phyloP scores from a whole-genome alignment of 2,888 invertebrate genomes.

The Heliconius sara region DNA sequence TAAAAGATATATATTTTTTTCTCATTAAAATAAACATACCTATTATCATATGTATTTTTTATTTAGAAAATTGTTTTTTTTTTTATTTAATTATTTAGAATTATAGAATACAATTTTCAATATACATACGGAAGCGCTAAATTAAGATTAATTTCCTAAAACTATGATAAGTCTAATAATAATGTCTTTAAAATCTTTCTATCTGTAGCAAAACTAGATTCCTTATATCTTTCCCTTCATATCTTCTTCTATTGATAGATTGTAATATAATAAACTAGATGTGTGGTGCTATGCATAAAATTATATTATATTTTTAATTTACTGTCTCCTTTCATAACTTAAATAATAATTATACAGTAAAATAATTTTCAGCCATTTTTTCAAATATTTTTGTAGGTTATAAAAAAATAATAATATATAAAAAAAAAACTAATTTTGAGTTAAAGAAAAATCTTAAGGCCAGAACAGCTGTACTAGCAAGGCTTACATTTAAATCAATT shows the following conservation, averaged over 20 bases:
- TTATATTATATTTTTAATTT: constrained; percentile 23
- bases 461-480: not conserved
- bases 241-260: constrained; percentile 47
- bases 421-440: not conserved
- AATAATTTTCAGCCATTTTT: no score
- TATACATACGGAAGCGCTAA: constrained; percentile 7
- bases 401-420: no score
- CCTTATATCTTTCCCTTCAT: constrained; percentile 53
- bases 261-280: constrained; percentile 58
- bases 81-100: not conserved
- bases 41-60: no score
- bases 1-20: not conserved
- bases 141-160: constrained; percentile 28
- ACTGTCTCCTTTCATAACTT: not conserved
- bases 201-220: constrained; percentile 52
- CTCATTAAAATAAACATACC: no score
- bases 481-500: not conserved
- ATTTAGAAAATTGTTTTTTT: not conserved
- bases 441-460: not conserved
- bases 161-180: constrained; percentile 38
- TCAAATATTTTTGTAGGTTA: not conserved
- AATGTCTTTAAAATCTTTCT: constrained; percentile 53
- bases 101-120: constrained; percentile 5
- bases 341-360: not conserved
- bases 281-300: constrained; percentile 73